Conservation (phyloP, 2,888 invertebrate species). For the Phengaris arion region DNA sequence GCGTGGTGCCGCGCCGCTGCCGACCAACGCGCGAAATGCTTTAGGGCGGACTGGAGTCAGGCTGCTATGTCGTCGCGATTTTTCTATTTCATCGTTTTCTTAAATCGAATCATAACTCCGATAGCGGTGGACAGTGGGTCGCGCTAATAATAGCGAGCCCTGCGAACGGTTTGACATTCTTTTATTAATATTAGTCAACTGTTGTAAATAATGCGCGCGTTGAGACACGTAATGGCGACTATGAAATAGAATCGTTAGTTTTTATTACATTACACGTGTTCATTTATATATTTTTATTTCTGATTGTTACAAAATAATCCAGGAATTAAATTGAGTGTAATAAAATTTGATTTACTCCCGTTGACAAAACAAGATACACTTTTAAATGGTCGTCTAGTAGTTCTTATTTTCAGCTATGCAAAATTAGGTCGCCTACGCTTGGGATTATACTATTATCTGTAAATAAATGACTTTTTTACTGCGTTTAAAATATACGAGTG, state of each 20-base stretch:
- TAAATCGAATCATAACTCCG: slow-evolving; percentile 62
- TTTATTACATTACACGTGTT: slow-evolving; percentile 10
- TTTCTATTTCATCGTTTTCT: slow-evolving; percentile 66
- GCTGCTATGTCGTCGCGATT: slow-evolving; percentile 57
- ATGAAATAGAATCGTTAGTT: slow-evolving; percentile 7
- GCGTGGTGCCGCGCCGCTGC: slow-evolving; percentile 51
- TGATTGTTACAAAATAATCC: not conserved
- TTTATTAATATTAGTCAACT: slow-evolving; percentile 37
- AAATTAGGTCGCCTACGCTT: slow-evolving; percentile 2
- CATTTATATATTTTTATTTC: not conserved
- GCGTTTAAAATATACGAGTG: not conserved
- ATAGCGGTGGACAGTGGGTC: slow-evolving; percentile 51
- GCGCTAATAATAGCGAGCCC: slow-evolving; percentile 61
- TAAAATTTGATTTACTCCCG: not conserved
- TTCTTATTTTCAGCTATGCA: not conserved
- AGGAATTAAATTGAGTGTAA: not conserved
- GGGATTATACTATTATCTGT: slow-evolving; percentile 7
- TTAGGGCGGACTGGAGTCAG: slow-evolving; percentile 64
- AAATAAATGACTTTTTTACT: slow-evolving; percentile 14
- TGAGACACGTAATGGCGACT: not conserved
- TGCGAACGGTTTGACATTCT: slow-evolving; percentile 46
- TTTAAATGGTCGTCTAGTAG: not conserved
- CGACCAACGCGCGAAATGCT: slow-evolving; percentile 71
- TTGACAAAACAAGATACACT: not conserved
- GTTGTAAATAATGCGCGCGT: slow-evolving; percentile 29